Base-by-base conservation (phyloP, 2,888 invertebrate species). In the Galerucella nymphaeae region DNA sequence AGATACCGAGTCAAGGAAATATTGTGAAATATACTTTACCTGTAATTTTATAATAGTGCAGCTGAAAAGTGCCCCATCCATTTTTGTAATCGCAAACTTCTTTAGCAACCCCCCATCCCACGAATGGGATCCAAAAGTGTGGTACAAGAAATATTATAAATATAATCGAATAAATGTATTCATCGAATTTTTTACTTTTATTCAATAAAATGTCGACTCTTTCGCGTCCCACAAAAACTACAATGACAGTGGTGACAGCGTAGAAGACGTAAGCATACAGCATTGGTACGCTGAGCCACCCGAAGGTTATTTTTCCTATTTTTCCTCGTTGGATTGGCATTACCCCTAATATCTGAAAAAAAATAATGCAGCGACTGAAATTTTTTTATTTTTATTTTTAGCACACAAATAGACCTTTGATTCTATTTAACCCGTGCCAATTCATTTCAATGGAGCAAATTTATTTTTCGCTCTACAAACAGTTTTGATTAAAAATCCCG, bases 31-130 rank as follows among this genome's bases (percentile, higher is more conserved):
- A 45, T 30, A 53, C 10, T 16, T 42, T 10, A 62, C 86, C 86
- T 75, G 85, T 87, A 81, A 86, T 79, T 82, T 86, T 86, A 70
- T 83, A 86, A 77, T 85, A 87, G 75, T 84, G 80, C 42, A 91
- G 89, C 86, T 92, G 92, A 85, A 91, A 92, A 76, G 88, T 88
- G 20, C 90, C 91, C 92, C 92, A 92, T 76, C 89, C 90, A 61
- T 91, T 91, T 85, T 92, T 92, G 83, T 92, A 92, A 77, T 90
- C 89, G 71, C 91, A 91, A 6, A 92, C 92, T 84, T 92, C 90
- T 58, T 88, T 88, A 0, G 92, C 92, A 30, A 92, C 92, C 0
- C 92, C 91, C 92, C 92, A 92, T 0, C 92, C 92, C 14, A 91
- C 91, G 80, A 90, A 92, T 0, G 92, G 92, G 59, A 91, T 91